Evolutionary conservation across 2,797 vertebrate genomes (phyloP), one percentile per base, ranked within the genome.

Genomic region (Pteropus rufus): DNA sequence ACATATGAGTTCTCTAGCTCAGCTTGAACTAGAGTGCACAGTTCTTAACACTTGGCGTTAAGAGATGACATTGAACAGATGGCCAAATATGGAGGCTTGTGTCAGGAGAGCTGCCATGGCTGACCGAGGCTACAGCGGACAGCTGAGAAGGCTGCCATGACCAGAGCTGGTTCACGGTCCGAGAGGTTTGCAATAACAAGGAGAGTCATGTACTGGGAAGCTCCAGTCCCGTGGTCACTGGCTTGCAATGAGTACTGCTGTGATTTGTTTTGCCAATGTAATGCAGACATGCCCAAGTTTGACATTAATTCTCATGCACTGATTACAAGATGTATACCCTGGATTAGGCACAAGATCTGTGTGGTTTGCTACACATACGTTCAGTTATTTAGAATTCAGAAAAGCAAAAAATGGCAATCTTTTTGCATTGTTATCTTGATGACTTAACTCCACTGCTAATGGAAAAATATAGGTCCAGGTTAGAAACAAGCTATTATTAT

Each of bases 291-390:
- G 98, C 98, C 98, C 95, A 5, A 98, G 91, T 98, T 97, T 87
- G 93, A 98, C 98, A 98, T 14, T 93, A 96, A 98, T 95, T 98
- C 97, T 98, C 99, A 99, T 99, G 98, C 99, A 99, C 94, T 96
- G 95, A 96, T 98, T 97, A 97, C 96, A 96, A 98, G 97, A 98
- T 98, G 98, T 95, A 98, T 77, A 98, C 98, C 54, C 84, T 96
- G 98, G 99, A 98, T 99, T 99, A 99, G 99, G 99, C 99, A 99
- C 99, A 99, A 99, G 97, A 91, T 98, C 98, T 98, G 98, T 98
- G 98, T 98, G 97, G 96, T 97, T 97, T 97, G 96, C 96, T 93
- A 95, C 36, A 81, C 36, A 26, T 79, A 95, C 70, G 46, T 88
- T 70, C 58, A 11, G 76, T 85, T 73, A 77, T 29, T 85, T n/a